A percentile compares a stretch with the other conserved stretches of the same genome.
Conservation (phyloP, 2,888 invertebrate genomes). For the Gari tellinella region DNA sequence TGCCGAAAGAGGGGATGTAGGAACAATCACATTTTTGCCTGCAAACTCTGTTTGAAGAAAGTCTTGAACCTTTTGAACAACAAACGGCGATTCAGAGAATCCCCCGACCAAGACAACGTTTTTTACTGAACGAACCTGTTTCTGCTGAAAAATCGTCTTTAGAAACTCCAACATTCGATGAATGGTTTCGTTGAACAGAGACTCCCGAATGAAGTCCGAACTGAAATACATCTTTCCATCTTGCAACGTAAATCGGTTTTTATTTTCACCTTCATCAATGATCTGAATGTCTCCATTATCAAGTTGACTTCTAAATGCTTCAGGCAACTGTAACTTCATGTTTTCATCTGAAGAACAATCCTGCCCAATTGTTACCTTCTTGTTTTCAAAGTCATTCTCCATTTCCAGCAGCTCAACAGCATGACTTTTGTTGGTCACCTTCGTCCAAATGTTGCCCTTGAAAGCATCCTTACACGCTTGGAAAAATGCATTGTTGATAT, state of each 20-base stretch:
- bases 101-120: slow-evolving; percentile 18
- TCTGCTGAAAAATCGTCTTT: neutral
- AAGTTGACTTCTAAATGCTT: neutral
- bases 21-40: slow-evolving; percentile 6
- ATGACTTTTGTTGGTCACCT: slow-evolving; percentile 11
- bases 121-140: slow-evolving; percentile 5
- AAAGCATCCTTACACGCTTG: slow-evolving; percentile 12
- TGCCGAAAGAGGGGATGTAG: slow-evolving; percentile 18
- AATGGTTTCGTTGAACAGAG: slow-evolving; percentile 5
- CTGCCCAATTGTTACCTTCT: slow-evolving; percentile 22
- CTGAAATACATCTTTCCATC: neutral
- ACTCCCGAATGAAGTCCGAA: slow-evolving; percentile 1
- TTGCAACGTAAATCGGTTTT: neutral
- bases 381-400: slow-evolving; percentile 33
- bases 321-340: neutral
- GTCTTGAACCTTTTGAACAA: neutral
- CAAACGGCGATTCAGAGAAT: slow-evolving; percentile 13
- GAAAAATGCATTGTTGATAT: slow-evolving; percentile 20
- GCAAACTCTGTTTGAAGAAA: slow-evolving; percentile 10
- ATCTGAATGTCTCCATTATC: neutral
- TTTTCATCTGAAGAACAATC: neutral
- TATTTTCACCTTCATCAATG: neutral
- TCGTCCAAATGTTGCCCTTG: neutral
- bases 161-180: neutral
- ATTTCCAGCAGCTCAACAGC: slow-evolving; percentile 2